Evolutionary conservation across 1,140 invertebrate species (phyloP).

Genomic region (Brachionus paranguensis): DNA sequence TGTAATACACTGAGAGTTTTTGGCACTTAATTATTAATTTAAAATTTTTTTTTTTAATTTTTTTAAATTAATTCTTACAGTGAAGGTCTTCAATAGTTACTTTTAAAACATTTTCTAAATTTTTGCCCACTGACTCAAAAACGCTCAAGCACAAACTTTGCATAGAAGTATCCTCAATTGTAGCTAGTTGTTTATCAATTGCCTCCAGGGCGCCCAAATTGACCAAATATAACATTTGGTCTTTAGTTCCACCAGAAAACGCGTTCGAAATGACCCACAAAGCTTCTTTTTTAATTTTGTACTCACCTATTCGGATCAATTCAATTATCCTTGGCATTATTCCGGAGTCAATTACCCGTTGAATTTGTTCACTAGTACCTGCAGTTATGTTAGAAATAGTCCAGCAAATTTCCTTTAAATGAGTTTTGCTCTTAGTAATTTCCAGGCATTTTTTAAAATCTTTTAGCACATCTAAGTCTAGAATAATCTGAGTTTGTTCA

Average conservation of each 20-base stretch:
- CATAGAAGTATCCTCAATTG: constrained; percentile 49
- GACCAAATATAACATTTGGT: constrained; percentile 50
- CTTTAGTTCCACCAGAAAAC: constrained; percentile 51
- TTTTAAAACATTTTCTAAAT: not conserved
- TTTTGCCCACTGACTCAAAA: not conserved
- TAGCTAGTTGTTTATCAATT: constrained; percentile 41
- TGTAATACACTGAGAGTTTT: not conserved
- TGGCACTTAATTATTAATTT: not conserved
- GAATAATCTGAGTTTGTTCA: constrained; percentile 49
- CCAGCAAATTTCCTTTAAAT: constrained; percentile 87
- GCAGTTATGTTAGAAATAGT: constrained; percentile 97
- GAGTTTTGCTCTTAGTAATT: constrained; percentile 77
- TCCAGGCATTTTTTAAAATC: constrained; percentile 81
- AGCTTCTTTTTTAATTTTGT: constrained; percentile 54
- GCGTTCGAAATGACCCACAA: constrained; percentile 54
- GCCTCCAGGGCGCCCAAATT: constrained; percentile 44
- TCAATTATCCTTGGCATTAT: constrained; percentile 90
- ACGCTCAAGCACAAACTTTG: constrained; percentile 45
- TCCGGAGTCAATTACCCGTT: constrained; percentile 88
- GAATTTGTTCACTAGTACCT: constrained; percentile 86
- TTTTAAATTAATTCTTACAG: not conserved
- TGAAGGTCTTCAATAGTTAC: not conserved
- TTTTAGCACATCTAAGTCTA: constrained; percentile 71
- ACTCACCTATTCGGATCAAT: constrained; percentile 46
- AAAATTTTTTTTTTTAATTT: not conserved